Percentiles rank a stretch among this genome's conserved stretches.
Conservation (phyloP, 1,140 invertebrate genomes). For the Anastrepha obliqua region DNA sequence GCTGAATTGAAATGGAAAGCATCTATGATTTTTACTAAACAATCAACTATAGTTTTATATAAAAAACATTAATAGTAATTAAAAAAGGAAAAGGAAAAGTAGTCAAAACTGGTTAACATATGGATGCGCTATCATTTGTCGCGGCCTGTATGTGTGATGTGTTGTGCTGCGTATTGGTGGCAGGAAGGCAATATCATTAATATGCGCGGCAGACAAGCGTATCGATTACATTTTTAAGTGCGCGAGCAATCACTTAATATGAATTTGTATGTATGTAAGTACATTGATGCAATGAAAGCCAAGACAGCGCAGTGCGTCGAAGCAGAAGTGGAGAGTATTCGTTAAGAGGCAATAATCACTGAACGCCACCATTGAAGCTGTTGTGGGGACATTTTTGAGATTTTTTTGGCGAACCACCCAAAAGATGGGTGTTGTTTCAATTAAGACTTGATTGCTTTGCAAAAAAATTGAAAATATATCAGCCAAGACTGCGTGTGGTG, state of each 20-base stretch:
- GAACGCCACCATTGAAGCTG: conserved; percentile 36
- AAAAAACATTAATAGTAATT: too few relatives aligned
- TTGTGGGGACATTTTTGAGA: conserved; percentile 29
- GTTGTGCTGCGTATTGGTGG: background rate
- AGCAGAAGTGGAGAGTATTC: background rate
- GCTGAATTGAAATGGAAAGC: too few relatives aligned
- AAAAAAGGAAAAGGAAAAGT: too few relatives aligned
- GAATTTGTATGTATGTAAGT: too few relatives aligned
- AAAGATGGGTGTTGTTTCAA: conserved; percentile 27
- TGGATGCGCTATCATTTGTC: too few relatives aligned
- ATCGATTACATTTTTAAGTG: conserved; percentile 53
- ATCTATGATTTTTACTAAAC: too few relatives aligned
- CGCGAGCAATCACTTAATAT: background rate
- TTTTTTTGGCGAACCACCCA: background rate
- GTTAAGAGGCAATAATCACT: conserved; percentile 12
- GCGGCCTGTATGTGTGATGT: background rate
- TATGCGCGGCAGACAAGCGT: conserved; percentile 44
- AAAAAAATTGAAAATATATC: background rate
- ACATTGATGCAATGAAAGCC: background rate
- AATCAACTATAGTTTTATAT: too few relatives aligned
- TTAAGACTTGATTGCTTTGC: background rate
- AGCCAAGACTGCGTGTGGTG: background rate
- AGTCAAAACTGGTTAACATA: too few relatives aligned
- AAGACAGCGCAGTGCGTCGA: background rate
- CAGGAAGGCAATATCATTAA: conserved; percentile 10